Evolutionary conservation across 2,797 vertebrate species (phyloP).

Genomic region (Chrosomus eos): DNA sequence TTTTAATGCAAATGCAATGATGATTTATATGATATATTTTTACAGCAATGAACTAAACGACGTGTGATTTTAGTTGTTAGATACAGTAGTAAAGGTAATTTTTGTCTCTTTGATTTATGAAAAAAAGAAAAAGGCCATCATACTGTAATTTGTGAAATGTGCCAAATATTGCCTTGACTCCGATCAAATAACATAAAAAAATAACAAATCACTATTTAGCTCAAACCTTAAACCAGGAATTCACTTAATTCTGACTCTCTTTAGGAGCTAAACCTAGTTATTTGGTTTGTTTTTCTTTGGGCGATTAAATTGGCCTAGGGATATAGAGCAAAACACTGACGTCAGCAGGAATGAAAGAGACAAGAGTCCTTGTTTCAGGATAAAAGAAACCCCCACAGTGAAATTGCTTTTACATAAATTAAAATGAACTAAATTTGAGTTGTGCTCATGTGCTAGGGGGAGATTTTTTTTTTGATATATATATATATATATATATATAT

Average conservation of each 20-base stretch:
- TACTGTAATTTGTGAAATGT: neutral
- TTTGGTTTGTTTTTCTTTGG: conserved; percentile 37
- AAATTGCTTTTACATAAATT: neutral
- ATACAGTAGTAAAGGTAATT: neutral
- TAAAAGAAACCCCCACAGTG: neutral
- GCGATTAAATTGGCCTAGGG: conserved; percentile 35
- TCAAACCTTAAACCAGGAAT: neutral
- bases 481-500: too few species aligned
- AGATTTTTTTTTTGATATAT: neutral
- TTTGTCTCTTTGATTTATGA: neutral
- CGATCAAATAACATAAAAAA: neutral
- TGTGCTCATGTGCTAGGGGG: neutral
- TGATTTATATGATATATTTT: neutral
- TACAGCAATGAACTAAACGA: neutral
- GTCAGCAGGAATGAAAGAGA: conserved; percentile 23
- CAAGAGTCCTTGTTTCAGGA: neutral
- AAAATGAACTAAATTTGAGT: neutral
- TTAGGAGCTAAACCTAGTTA: neutral
- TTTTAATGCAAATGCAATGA: neutral
- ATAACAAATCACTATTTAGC: neutral
- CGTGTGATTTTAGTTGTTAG: neutral
- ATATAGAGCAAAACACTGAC: conserved; percentile 44
- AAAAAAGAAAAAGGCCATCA: neutral
- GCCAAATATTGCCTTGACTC: neutral
- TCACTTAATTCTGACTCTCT: neutral